Evolutionary conservation across 2,888 invertebrate species (phyloP), one percentile per base, ranked within the genome.

Genomic region (Stramonita haemastoma): DNA sequence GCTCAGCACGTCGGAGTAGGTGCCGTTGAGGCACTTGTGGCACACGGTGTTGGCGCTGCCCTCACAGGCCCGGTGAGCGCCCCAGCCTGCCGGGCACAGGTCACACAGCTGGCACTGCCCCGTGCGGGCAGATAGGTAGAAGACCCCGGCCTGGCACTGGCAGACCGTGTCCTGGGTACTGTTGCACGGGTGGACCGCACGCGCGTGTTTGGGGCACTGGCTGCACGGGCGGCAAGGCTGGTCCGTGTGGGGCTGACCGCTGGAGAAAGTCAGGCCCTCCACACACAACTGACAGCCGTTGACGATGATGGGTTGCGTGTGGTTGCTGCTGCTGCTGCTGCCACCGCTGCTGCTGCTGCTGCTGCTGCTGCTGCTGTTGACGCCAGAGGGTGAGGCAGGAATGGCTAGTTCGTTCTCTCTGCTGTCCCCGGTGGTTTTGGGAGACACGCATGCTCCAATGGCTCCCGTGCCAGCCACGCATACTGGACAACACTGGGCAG

Each of bases 151-250:
- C 15, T 5, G 32, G 87, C 95, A 95, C 90, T 92, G 93, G 91
- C 95, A 95, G 60, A 93, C 90, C 0, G 94, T 93, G 91, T 95
- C 94, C 87, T 95, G 94, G 4, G 95, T 95, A 19, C 87, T 89
- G 91, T 95, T 95, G 90, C 95, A 95, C 57, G 91, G 90, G 19
- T 90, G 90, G 56, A 92, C 90, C 46, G 94, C 90, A 83, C 92
- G 93, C 11, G 93, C 92, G 84, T 94, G 92, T 66, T 91, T 92
- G 26, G 92, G 92, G 91, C 95, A 95, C 22, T 90, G 90, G 73
- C 92, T 91, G 91, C 95, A 95, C 13, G 90, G 89, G 87, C 90
- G 91, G 89, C 95, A 95, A 13, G 91, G 86, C 73, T 91, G 91
- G 19, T 91, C 90, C 87, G 92, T 92, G 86, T 92, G 92, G 70